Evolutionary conservation across 2,888 invertebrate species (phyloP).

Genomic region (Tetranychus piercei): DNA sequence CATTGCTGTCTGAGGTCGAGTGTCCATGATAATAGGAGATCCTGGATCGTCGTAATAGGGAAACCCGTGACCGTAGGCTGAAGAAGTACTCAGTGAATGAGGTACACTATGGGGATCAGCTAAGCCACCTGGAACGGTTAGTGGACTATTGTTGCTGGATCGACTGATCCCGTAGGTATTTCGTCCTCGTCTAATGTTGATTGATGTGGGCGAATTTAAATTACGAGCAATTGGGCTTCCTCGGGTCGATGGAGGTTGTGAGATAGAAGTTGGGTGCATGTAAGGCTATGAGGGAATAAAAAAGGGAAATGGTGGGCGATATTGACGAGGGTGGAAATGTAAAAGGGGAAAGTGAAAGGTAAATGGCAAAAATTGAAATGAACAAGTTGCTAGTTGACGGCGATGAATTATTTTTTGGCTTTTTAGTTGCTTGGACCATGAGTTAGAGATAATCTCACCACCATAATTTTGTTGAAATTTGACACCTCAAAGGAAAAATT

Average conservation of each 20-base stretch:
- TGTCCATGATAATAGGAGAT: conserved; percentile 24
- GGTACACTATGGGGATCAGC: conserved; percentile 22
- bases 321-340: no score
- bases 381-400: no score
- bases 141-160: conserved; percentile 26
- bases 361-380: no score
- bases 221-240: conserved; percentile 24
- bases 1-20: conserved; percentile 17
- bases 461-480: no score
- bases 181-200: conserved; percentile 17
- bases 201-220: conserved; percentile 19
- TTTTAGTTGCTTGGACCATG: no score
- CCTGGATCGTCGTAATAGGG: conserved; percentile 26
- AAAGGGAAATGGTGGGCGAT: no score
- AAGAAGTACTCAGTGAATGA: conserved; percentile 23
- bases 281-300: conserved; percentile 13
- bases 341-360: no score
- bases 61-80: conserved; percentile 24
- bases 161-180: conserved; percentile 25
- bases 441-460: no score
- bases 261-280: conserved; percentile 21
- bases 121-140: conserved; percentile 24
- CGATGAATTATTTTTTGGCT: no score
- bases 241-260: conserved; percentile 26
- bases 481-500: no score